These are phyloP conservation scores for Cacoxenus indagator DNA, from an alignment of 2,888 invertebrate species.

Conservation along the genomic window DNA sequence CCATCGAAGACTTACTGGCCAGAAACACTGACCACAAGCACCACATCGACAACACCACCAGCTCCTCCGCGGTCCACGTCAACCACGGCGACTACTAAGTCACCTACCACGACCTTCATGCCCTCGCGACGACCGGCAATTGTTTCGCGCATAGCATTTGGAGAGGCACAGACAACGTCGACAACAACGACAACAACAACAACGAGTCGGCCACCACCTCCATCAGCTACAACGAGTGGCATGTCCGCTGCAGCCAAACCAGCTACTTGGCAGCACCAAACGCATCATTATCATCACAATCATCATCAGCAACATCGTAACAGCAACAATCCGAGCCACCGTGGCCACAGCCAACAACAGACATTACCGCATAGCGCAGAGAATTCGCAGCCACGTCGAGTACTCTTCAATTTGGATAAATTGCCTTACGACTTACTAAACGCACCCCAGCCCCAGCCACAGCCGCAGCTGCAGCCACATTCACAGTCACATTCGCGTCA, in stretches of 20 bases:
- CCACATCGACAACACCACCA: constrained; percentile 20
- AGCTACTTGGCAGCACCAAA: constrained; percentile 47
- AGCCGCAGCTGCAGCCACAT: constrained; percentile 13
- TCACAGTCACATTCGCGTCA: constrained; percentile 39
- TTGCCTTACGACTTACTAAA: constrained; percentile 70
- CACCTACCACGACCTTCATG: constrained; percentile 48
- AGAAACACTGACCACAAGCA: constrained; percentile 51
- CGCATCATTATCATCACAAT: constrained; percentile 48
- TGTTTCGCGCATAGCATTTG: constrained; percentile 66
- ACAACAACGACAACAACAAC: constrained; percentile 31
- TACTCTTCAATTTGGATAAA: constrained; percentile 70
- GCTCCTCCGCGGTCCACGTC: constrained; percentile 32
- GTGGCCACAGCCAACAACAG: constrained; percentile 30
- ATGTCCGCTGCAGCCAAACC: constrained; percentile 39
- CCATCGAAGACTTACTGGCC: constrained; percentile 73
- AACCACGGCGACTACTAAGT: constrained; percentile 37
- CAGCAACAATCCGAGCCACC: constrained; percentile 25
- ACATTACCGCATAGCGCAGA: constrained; percentile 27
- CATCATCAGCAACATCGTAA: constrained; percentile 32
- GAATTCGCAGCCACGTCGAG: constrained; percentile 56
- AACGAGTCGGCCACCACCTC: constrained; percentile 37
- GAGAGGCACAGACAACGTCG: constrained; percentile 57
- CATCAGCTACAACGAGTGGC: constrained; percentile 25
- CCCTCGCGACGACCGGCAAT: constrained; percentile 63
- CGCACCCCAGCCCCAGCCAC: constrained; percentile 54